phyloP scores from a whole-genome alignment of 2,888 invertebrate genomes.

The Agrochola lychnidis region DNA sequence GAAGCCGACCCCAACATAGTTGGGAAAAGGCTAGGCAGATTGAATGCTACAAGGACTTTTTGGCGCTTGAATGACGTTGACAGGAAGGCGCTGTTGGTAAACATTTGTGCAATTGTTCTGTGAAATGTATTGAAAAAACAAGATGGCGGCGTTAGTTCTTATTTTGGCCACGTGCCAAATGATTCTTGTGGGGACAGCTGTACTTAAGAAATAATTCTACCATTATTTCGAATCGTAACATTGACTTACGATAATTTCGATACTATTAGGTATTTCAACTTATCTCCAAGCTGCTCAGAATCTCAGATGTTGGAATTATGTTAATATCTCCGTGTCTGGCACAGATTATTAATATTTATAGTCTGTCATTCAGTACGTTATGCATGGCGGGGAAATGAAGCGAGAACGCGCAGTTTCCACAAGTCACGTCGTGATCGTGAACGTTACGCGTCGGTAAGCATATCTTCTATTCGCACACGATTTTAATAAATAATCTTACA shows the following conservation, averaged over 20 bases:
- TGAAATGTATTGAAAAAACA: no score
- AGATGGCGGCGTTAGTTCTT: no score
- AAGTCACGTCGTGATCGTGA: conserved; percentile 39
- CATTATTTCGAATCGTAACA: not conserved
- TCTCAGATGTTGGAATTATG: conserved; percentile 37
- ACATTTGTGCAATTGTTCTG: no score
- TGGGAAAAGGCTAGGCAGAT: no score
- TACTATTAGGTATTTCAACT: conserved; percentile 11
- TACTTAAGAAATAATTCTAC: not conserved
- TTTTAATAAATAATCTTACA: conserved; percentile 15
- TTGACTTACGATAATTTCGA: not conserved
- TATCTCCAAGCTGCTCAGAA: conserved; percentile 21
- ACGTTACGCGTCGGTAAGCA: conserved; percentile 42
- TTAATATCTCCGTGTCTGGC: conserved; percentile 32
- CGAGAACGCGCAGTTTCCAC: conserved; percentile 26
- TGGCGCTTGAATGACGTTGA: no score
- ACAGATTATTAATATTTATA: conserved; percentile 56
- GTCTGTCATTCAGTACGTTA: conserved; percentile 37
- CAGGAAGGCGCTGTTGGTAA: no score
- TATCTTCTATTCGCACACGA: conserved; percentile 23
- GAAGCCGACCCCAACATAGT: no score
- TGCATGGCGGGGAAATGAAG: conserved; percentile 46
- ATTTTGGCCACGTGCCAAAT: no score
- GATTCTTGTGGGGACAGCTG: not conserved
- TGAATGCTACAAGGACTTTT: no score